Base-by-base conservation (phyloP, 2,888 invertebrate species). In the Liopterus haemorrhoidalis region DNA sequence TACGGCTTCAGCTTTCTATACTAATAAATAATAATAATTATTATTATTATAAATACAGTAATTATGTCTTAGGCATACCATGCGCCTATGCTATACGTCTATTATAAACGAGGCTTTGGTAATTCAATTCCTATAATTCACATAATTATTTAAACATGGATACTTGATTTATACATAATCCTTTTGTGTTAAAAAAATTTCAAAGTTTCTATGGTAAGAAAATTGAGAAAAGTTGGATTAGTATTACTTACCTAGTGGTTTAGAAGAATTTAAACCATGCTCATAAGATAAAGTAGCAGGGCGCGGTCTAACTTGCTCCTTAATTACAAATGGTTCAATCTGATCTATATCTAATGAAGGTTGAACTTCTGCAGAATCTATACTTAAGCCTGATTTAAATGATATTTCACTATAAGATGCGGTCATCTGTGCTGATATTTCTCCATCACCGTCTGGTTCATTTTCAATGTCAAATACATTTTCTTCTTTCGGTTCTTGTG, bases 341-440 rank as follows among this genome's bases (percentile, higher is more conserved):
- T 70, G 46, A 60, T 69, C 50, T 60, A 70, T 49, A 57, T 66
- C 36, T 60, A 62, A 8, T 56, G 61, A 48, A 56, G 67, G 48
- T 51, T 61, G 37, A 57, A 56, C 49, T 58, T 65, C 46, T 60
- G 71, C 56, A 58, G 66, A 59, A 41, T 66, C 68, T 5, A 73
- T 72, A 36, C 73, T 74, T 4, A 70, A 65, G 50, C 78, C 81
- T 0, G 82, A 81, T 62, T 82, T 79, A 55, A 82, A 81, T 2
- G 83, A 83, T 64, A 85, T 85, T 66, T 85, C 85, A 50, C 83
- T 84, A 59, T 85, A 85, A 0, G 85, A 85, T 9, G 82, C 83
- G 12, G 84, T 85, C 85, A 85, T 85, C 59, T 80, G 74, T 41
- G 76, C 72, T 14, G 77, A 73, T 54, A 76, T 71, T 57, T 76